Base-by-base conservation (phyloP, 2,113 vertebrate species). In the Candoia aspera region DNA sequence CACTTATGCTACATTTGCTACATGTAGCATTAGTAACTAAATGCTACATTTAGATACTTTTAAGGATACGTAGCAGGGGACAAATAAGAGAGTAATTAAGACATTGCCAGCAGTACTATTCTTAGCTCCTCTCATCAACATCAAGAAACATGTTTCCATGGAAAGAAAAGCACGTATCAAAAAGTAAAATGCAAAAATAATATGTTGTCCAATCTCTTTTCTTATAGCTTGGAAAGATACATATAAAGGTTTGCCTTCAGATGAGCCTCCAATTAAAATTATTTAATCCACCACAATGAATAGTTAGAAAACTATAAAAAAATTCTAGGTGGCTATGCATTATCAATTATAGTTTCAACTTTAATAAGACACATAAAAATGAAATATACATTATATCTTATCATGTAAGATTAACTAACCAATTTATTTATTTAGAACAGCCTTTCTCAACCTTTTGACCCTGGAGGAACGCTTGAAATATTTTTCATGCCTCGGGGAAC, bases 71-170 rank as follows among this genome's bases (percentile, higher is more conserved):
- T 15, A 49, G 62, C 58, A 62, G 21, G 8, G 29, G 49, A 24
- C 59, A 86, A 85, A 84, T 29, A 64, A 62, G 58, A 26, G 46
- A 86, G 59, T 86, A 91, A 91, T 86, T 62, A 91, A 86, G 84
- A 62, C 19, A 10, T 19, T 54, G 17, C 24, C 29, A 62, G 84
- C 83, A 90, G 46, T 24, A 54, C 84, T 90, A 59, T 90, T 90
- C 73, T 91, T 64, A 91, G 84, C 46, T 91, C 26, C 42, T 86
- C 84, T n/a, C 21, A 57, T 24, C 79, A 62, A 42, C 8, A 37
- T 29, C 24, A 90, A 84, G 73, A 59, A 84, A 59, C 46, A 54
- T 55, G 59, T 86, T 91, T 91, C 90, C 46, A 91, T 86, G 59
- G 90, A 86, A 64, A 86, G 58, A n/a, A 64, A 86, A 91, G 23